Conservation (phyloP, 1,140 invertebrate genomes). For the Cotesia glomerata region DNA sequence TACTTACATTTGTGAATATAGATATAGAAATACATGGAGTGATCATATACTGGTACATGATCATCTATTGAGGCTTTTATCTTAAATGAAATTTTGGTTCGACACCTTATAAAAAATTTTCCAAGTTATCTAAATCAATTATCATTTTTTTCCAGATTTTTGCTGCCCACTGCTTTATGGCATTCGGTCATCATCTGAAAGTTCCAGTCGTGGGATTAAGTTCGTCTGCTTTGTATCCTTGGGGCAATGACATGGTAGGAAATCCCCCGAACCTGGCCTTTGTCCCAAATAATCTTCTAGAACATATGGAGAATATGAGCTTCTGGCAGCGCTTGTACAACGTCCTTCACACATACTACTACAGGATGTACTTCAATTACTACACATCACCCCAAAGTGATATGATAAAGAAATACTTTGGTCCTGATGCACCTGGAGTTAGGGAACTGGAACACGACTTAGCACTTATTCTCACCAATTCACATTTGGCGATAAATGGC, state of each 20-base stretch:
- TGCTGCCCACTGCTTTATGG: constrained; percentile 8
- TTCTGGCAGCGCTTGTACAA: constrained; percentile 69
- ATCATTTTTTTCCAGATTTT: background rate
- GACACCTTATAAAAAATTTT: background rate
- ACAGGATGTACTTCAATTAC: constrained; percentile 38
- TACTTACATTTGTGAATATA: too few species aligned
- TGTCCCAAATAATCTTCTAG: constrained; percentile 66
- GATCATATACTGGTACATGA: too few species aligned
- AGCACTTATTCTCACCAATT: constrained; percentile 66
- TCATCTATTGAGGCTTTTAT: too few species aligned
- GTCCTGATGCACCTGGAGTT: constrained; percentile 49
- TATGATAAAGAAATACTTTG: constrained; percentile 55
- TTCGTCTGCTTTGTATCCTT: constrained; percentile 68
- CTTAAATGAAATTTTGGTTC: too few species aligned
- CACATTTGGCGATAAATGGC: constrained; percentile 64
- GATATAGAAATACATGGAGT: too few species aligned
- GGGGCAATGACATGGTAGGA: constrained; percentile 68
- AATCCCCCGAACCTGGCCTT: constrained; percentile 70
- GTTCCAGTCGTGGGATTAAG: constrained; percentile 67
- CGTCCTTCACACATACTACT: constrained; percentile 31
- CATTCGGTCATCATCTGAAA: constrained; percentile 64
- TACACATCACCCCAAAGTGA: constrained; percentile 41
- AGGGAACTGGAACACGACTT: constrained; percentile 59
- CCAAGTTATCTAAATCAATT: background rate
- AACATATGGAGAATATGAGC: constrained; percentile 64